Base-by-base conservation (phyloP, 2,888 invertebrate genomes). In the Drosophila colorata region DNA sequence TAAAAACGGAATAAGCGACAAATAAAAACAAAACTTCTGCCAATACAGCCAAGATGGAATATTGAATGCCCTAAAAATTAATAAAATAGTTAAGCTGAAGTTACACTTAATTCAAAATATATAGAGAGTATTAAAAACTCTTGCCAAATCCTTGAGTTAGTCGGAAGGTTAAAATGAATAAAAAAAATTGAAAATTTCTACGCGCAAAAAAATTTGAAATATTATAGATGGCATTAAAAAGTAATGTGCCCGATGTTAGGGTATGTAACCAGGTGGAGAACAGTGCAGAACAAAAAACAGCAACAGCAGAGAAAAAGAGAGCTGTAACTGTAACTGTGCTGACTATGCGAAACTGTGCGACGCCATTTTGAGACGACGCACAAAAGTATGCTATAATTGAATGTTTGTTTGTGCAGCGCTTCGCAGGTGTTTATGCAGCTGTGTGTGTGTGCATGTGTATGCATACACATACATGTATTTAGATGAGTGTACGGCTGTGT, bases 381-480 rank as follows among this genome's bases (percentile, higher is more conserved):
- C 72, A 84, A 87, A 87, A 87, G 87, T 87, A 79, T 84, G 87
- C 72, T 81, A 79, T 83, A 83, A 83, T 83, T 87, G 87, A 83
- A 83, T 87, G 81, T 87, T 87, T 83, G 87, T 74, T 69, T 69
- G 79, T 74, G 46, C 46, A 57, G 13, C 56, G 46, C 41, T 31
- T 44, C 47, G 66, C 74, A 76, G 76, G 71, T 68, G 71, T 60
- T 60, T 65, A 58, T 57, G 46, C 53, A 35, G 23, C 28, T 46
- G n/a, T 52, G 40, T 46, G 33, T 37, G 38, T 48, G 11, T 31
- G 14, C 18, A 44, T 31, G 11, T 37, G 41, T 28, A 14, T 33
- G 48, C 8, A 8, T 8, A 8, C 28, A 28, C 2, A 28, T 37
- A 28, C 2, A 28, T 37, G 18, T 51, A 43, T 43, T 46, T 16